Conservation (phyloP, 2,797 vertebrate genomes). For the Coregonus ussuriensis region DNA sequence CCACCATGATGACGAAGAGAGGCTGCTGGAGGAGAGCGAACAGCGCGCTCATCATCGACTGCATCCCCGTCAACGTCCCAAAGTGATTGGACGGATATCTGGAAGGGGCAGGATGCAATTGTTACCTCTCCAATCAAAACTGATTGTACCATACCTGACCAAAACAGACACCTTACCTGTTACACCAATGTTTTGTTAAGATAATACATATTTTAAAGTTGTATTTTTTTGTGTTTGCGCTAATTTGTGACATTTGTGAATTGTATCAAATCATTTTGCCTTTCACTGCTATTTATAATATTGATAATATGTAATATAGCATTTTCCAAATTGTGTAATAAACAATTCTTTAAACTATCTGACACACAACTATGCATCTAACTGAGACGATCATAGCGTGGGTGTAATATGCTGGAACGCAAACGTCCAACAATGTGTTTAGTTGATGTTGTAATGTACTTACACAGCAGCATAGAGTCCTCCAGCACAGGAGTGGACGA, state of each 20-base stretch:
- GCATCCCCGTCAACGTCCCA: slow-evolving; percentile 85
- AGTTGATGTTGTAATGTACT: slow-evolving; percentile 59
- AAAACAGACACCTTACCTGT: background rate
- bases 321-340: background rate
- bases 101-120: background rate
- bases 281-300: background rate
- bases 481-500: slow-evolving; percentile 89
- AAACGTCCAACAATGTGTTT: background rate
- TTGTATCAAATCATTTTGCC: background rate
- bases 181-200: background rate
- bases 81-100: slow-evolving; percentile 89
- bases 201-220: background rate
- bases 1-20: slow-evolving; percentile 83
- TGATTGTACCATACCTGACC: background rate
- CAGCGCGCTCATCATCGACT: slow-evolving; percentile 85
- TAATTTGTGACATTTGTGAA: background rate
- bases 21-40: slow-evolving; percentile 87
- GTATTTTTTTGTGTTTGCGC: background rate
- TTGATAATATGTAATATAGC: background rate
- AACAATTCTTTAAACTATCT: background rate
- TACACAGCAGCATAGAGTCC: slow-evolving; percentile 89
- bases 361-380: background rate
- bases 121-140: background rate
- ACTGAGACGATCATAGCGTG: background rate
- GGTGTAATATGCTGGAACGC: background rate